Evolutionary conservation across 2,797 vertebrate species (phyloP).

Genomic region (Mormyrus proboscirostris): DNA sequence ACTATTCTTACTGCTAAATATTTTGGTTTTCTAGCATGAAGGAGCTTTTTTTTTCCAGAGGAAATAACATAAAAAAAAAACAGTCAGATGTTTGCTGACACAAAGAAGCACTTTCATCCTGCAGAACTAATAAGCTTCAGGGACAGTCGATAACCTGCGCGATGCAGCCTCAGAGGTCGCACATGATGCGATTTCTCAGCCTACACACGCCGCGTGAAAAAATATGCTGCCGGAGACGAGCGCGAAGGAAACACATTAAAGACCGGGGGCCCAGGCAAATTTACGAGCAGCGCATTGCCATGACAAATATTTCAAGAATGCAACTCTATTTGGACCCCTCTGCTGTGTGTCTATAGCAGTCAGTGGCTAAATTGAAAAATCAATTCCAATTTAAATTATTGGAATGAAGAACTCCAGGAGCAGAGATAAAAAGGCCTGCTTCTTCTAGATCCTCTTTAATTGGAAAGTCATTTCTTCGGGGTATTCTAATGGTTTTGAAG

Average conservation of each 20-base stretch:
- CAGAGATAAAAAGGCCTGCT: conserved; percentile 88
- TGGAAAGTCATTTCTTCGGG: conserved; percentile 99
- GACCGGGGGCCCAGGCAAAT: conserved; percentile 59
- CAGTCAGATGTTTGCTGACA: neutral
- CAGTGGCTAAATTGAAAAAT: conserved; percentile 99
- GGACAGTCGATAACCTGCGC: conserved; percentile 35
- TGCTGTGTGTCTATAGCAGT: conserved; percentile 89
- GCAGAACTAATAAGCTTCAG: conserved; percentile 25
- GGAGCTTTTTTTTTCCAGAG: neutral
- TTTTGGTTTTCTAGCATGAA: neutral
- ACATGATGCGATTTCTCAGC: conserved; percentile 59
- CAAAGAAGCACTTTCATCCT: neutral
- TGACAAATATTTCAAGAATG: conserved; percentile 81
- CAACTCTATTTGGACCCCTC: conserved; percentile 78
- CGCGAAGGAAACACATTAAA: conserved; percentile 63
- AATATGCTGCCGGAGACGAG: conserved; percentile 66
- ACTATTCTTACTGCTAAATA: neutral
- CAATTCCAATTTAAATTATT: conserved; percentile 99
- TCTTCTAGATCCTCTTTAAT: conserved; percentile 98
- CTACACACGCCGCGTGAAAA: conserved; percentile 61
- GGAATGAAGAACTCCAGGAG: conserved; percentile 99
- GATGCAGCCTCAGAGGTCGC: conserved; percentile 52
- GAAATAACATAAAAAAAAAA: conserved; percentile 4
- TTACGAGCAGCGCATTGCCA: conserved; percentile 73
- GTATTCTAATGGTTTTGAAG: conserved; percentile 99